Conservation (phyloP, 2,888 invertebrate genomes). For the Laothoe populi region DNA sequence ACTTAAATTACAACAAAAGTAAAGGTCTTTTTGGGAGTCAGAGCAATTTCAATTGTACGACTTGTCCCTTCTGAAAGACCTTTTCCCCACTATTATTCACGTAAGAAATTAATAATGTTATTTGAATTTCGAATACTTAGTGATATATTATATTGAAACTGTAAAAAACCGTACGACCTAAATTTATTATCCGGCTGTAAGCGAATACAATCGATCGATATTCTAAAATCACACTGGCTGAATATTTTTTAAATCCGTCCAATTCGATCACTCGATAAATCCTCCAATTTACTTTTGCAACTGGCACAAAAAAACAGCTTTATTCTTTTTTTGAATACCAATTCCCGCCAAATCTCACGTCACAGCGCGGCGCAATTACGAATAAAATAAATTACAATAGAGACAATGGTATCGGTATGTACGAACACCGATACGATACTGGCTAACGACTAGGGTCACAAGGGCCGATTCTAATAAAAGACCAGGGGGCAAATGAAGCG, state of each 20-base stretch:
- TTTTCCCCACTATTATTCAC: too few species aligned
- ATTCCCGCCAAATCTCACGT: constrained; percentile 21
- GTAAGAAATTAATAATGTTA: too few species aligned
- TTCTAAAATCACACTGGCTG: background rate
- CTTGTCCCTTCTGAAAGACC: too few species aligned
- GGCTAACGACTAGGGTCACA: constrained; percentile 47
- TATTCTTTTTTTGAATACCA: constrained; percentile 3
- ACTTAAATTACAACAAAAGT: too few species aligned
- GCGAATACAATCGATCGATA: background rate
- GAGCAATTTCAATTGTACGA: too few species aligned
- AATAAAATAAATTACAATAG: constrained; percentile 1
- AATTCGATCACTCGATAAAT: background rate
- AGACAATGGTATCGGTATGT: constrained; percentile 48
- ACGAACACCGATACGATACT: constrained; percentile 58
- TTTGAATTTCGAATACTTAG: too few species aligned
- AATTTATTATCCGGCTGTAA: background rate
- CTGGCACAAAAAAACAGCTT: constrained; percentile 3
- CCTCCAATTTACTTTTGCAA: background rate
- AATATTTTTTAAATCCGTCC: background rate
- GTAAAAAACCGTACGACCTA: background rate
- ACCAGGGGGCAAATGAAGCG: constrained; percentile 56
- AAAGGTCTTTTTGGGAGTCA: too few species aligned
- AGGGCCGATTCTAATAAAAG: constrained; percentile 65
- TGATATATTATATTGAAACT: too few species aligned
- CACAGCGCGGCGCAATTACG: constrained; percentile 1